phyloP scores from a whole-genome alignment of 2,888 invertebrate species.

The Agrenia bidenticulata region DNA sequence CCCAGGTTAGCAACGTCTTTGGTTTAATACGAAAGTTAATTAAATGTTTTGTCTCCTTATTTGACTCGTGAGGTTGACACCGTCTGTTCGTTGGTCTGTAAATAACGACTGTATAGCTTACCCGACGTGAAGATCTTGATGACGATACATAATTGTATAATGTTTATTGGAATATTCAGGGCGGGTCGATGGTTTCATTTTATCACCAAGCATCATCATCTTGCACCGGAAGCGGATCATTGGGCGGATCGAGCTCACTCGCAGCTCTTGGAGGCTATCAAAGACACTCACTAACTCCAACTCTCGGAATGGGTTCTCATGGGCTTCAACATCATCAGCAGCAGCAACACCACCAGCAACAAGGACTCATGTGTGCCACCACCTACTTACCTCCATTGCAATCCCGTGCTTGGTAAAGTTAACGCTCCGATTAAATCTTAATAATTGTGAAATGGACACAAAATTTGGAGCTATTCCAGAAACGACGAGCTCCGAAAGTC shows the following conservation, averaged over 20 bases:
- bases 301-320: conserved; percentile 50
- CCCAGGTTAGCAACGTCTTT: conserved; percentile 30
- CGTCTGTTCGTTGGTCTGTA: neutral
- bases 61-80: neutral
- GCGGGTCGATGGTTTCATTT: conserved; percentile 53
- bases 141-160: neutral
- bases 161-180: conserved; percentile 31
- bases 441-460: neutral
- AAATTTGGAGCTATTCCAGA: too few species aligned
- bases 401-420: conserved; percentile 51
- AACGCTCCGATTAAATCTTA: neutral
- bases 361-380: conserved; percentile 53
- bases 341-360: conserved; percentile 53
- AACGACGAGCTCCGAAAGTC: too few species aligned
- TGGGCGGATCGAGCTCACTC: conserved; percentile 51
- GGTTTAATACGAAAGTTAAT: neutral
- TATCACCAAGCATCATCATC: conserved; percentile 51
- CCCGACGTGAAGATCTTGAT: neutral
- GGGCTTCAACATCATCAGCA: conserved; percentile 52
- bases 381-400: conserved; percentile 52
- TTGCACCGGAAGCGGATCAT: conserved; percentile 53
- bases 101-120: neutral
- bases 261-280: conserved; percentile 63
- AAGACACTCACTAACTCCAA: conserved; percentile 52
- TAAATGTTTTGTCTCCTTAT: conserved; percentile 1